Evolutionary conservation across 2,888 invertebrate species (phyloP), one percentile per base, ranked within the genome.

Genomic region (Patella caerulea): DNA sequence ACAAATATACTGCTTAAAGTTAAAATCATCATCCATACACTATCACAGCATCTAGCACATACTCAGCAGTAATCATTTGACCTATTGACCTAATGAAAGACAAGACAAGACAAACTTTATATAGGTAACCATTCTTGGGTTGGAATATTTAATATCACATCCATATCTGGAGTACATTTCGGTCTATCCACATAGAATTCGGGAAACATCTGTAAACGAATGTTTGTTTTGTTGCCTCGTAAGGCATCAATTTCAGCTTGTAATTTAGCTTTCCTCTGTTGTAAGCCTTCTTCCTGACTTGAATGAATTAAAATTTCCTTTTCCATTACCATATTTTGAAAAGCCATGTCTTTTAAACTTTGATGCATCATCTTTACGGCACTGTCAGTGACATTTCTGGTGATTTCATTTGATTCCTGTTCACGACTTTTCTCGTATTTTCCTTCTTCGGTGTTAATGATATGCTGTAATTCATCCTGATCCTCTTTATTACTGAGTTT

Each of bases 91-190:
- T 45, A 45, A 9, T 7, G 45, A 45, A 45, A 45, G 45, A 45
- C 45, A 7, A 45, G 45, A 45, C 45, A 7, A 9, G 45, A 45
- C 45, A 45, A 9, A 45, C 7, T 9, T 83, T 78, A 90, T 45
- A 90, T 88, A 14, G 90, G 90, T 34, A 91, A 83, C 87, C 88
- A 89, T 77, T 89, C 83, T 78, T 90, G 89, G 75, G 84, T 87
- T 3, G 90, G 90, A 45, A 91, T 91, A 78, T 91, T 90, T 29
- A 91, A 79, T 7, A 89, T 83, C 3, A 91, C 85, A 29, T 91
- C 91, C 89, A 90, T 89, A 72, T 91, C 91, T 72, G 91, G 91
- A 3, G 90, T 89, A 82, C 91, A 91, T 90, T 90, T 90, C 82
- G 86, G 79, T 81, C 82, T 79, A 12, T 77, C 78, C 1, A 88